Evolutionary conservation across 2,797 vertebrate species (phyloP), one percentile per base, ranked within the genome.

Genomic region (Halcyon badia): DNA sequence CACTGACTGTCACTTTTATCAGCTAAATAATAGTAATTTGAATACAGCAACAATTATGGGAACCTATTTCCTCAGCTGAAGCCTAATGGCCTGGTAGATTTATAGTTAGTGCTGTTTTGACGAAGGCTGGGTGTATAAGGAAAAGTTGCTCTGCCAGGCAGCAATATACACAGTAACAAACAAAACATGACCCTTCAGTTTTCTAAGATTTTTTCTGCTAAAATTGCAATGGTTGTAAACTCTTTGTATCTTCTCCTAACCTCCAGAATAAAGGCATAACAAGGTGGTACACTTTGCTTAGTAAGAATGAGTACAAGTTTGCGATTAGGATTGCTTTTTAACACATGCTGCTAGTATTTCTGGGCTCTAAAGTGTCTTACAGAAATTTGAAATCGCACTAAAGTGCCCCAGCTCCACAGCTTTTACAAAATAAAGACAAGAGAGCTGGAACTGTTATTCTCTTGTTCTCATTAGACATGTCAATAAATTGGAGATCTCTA

Each of bases 11-110:
- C 95, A 89, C 70, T 84, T 97, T 56, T 71, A 89, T 65, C 65
- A 44, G 62, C 35, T 73, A 85, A 92, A 95, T 61, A 87, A 95
- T 30, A 83, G 86, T 61, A 62, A 89, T 91, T 15, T 83, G 70
- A 91, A 72, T 71, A 44, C 41, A 93, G 62, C 79, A 88, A 71
- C 75, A 96, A 96, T 37, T n/a, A 81, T 66, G 39, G 83, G 72
- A 96, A 83, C 46, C 78, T 65, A 8, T 30, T 90, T 61, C 69
- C 79, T 46, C 49, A 89, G 84, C n/a, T 66, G 61, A 89, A 85
- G 26, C 56, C 69, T 39, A 39, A 39, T 39, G 37, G 44, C 44
- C 58, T 11, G 11, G 52, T 9, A 84, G 35, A 79, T 87, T 52
- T 42, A 64, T 56, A 77, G 41, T 49, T 28, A 70, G 19, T 30